phyloP scores from a whole-genome alignment of 64 coral and sea anemone species.

The Montipora foliosa region DNA sequence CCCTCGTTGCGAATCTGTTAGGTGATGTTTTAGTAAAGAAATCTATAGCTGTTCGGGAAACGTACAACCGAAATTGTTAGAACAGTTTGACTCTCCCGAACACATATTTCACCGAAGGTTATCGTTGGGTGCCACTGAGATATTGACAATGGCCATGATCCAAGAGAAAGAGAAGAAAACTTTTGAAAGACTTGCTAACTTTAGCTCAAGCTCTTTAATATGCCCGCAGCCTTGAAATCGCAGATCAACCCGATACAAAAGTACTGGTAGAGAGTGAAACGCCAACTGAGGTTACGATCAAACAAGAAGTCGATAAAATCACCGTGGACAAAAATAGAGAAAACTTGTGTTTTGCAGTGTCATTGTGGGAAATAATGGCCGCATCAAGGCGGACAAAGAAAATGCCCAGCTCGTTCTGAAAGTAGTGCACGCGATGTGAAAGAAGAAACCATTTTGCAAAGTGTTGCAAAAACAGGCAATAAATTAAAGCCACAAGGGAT shows the following conservation, averaged over 20 bases:
- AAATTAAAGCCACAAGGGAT: not conserved
- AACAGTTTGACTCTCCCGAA: too few species aligned
- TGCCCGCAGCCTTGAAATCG: not conserved
- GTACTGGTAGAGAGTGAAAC: not conserved
- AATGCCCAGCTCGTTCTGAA: not conserved
- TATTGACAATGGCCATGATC: not conserved
- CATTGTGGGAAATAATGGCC: not conserved
- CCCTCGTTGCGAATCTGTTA: too few species aligned
- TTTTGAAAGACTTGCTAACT: not conserved
- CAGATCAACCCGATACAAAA: too few species aligned
- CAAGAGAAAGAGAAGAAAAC: not conserved
- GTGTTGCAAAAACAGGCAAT: not conserved
- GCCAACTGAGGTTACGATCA: not conserved
- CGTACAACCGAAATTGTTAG: too few species aligned
- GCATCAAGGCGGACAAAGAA: not conserved
- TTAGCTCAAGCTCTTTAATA: not conserved
- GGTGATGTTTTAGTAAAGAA: too few species aligned
- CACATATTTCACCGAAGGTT: not conserved
- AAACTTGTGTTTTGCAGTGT: not conserved
- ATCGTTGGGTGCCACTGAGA: not conserved
- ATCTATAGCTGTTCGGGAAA: too few species aligned
- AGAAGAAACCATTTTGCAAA: not conserved
- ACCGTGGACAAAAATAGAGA: not conserved
- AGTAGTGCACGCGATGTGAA: not conserved
- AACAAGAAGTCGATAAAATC: not conserved